A percentile compares a stretch with the other conserved stretches of the same genome.
Conservation (phyloP, 2,797 vertebrate species). For the Onychomys torridus region DNA sequence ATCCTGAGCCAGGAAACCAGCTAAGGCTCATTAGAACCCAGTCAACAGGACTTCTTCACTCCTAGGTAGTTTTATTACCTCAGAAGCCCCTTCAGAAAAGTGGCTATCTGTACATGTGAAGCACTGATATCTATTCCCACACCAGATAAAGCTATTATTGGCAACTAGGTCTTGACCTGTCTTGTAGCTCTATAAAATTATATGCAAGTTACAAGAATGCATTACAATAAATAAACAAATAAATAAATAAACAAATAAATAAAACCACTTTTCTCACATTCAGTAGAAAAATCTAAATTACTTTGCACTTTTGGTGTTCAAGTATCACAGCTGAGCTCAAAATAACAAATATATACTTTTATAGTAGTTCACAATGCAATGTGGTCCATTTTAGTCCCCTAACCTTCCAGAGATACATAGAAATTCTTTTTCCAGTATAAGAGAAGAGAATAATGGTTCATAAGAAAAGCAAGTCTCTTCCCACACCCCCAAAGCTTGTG, state of each 20-base stretch:
- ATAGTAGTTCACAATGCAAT: background rate
- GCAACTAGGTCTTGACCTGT: background rate
- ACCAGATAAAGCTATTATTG: slow-evolving; percentile 36
- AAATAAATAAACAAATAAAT: too few relatives aligned
- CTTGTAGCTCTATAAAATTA: background rate
- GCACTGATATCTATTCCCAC: background rate
- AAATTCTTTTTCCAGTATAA: background rate
- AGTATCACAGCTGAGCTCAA: slow-evolving; percentile 13
- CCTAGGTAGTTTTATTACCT: background rate
- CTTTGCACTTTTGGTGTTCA: slow-evolving; percentile 10
- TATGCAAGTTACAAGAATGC: slow-evolving; percentile 10
- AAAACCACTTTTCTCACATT: slow-evolving; percentile 27
- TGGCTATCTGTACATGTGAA: background rate
- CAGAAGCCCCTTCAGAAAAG: slow-evolving; percentile 23
- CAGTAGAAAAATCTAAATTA: slow-evolving; percentile 56
- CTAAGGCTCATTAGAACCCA: background rate
- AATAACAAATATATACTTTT: background rate
- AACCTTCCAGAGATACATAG: background rate
- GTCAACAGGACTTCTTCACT: background rate
- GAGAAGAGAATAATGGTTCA: background rate
- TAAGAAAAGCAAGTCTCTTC: background rate
- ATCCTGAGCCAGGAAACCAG: background rate
- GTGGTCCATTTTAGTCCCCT: background rate
- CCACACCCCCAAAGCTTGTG: background rate
- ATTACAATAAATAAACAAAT: too few relatives aligned